phyloP scores from a whole-genome alignment of 2,888 invertebrate species.

The Pollenia griseotomentosa region DNA sequence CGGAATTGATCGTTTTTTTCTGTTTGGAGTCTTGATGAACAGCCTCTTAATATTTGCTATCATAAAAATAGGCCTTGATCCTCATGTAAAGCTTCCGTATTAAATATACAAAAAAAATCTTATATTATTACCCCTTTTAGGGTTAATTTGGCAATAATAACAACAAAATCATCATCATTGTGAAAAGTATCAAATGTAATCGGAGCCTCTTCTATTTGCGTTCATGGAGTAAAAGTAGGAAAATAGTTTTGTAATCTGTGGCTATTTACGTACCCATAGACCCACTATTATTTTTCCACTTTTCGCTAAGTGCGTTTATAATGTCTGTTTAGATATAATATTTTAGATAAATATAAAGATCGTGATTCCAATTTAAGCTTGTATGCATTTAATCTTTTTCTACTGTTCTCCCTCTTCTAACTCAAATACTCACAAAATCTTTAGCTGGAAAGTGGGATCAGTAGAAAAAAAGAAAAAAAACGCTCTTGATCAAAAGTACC shows the following conservation, averaged over 20 bases:
- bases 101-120: too few relatives aligned
- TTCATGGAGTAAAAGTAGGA: slow-evolving; percentile 30
- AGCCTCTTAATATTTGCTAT: too few relatives aligned
- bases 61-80: too few relatives aligned
- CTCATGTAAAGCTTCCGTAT: too few relatives aligned
- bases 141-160: slow-evolving; percentile 26
- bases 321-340: slow-evolving; percentile 76
- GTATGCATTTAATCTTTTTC: slow-evolving; percentile 76
- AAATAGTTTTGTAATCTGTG: slow-evolving; percentile 57
- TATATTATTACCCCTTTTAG: neutral
- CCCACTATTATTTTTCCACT: slow-evolving; percentile 41
- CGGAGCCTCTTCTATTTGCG: slow-evolving; percentile 28
- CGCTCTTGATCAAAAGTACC: neutral
- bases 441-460: neutral
- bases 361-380: slow-evolving; percentile 78
- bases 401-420: neutral
- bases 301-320: slow-evolving; percentile 71
- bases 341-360: slow-evolving; percentile 78
- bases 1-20: too few relatives aligned
- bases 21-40: too few relatives aligned
- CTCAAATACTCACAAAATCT: slow-evolving; percentile 39
- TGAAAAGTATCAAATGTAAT: slow-evolving; percentile 58
- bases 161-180: slow-evolving; percentile 40
- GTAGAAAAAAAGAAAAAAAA: slow-evolving; percentile 2
- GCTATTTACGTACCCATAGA: slow-evolving; percentile 51